Conservation (phyloP, 2,113 vertebrate species). For the Ardeotis arabs region DNA sequence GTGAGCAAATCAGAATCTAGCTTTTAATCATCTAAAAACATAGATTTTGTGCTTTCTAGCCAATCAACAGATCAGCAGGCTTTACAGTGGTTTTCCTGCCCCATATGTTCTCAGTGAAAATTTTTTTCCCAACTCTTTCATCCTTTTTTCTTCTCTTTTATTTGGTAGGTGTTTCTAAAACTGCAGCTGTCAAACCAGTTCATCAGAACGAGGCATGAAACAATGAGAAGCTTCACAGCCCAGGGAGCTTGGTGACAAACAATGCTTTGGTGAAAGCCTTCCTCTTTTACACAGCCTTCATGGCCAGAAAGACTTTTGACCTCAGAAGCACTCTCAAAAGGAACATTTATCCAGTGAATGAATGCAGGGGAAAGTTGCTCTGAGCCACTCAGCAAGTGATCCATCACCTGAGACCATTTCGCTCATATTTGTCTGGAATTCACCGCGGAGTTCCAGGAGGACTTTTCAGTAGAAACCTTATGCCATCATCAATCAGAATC, state of each 20-base stretch:
- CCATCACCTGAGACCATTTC: neutral
- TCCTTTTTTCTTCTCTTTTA: neutral
- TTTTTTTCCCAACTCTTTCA: neutral
- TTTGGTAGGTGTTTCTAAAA: conserved; percentile 3
- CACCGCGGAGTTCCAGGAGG: neutral
- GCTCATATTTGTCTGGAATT: neutral
- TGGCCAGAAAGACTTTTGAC: conserved; percentile 31
- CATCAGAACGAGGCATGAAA: neutral
- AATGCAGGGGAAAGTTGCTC: conserved; percentile 11
- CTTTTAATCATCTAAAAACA: neutral
- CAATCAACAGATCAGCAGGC: neutral
- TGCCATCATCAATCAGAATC: neutral
- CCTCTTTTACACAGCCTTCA: conserved; percentile 22
- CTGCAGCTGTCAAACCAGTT: conserved; percentile 1
- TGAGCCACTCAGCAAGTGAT: conserved; percentile 22
- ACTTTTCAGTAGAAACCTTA: neutral
- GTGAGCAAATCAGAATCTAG: neutral
- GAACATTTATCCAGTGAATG: conserved; percentile 24
- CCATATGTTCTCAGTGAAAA: neutral
- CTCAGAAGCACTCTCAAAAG: conserved; percentile 4
- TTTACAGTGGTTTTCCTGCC: neutral
- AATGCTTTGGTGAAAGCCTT: conserved; percentile 16
- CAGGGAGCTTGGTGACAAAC: neutral
- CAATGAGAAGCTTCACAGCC: conserved; percentile 18
- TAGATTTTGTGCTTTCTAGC: neutral